phyloP scores from a whole-genome alignment of 2,113 vertebrate genomes.

The Dasypus novemcinctus region DNA sequence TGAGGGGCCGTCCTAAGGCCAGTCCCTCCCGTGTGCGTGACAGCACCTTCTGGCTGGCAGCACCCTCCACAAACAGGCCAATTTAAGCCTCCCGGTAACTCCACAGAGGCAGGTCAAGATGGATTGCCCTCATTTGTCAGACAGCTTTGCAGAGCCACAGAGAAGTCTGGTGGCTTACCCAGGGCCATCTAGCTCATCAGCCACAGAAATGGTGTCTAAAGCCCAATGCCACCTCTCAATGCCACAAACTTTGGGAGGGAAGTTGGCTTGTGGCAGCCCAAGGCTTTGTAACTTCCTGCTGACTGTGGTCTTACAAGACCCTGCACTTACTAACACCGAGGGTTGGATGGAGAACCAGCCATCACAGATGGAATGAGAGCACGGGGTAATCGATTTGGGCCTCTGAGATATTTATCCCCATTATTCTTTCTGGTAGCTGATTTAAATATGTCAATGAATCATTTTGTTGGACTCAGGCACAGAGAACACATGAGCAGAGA shows the following conservation, averaged over 20 bases:
- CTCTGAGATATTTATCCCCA: background rate
- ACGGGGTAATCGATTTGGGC: background rate
- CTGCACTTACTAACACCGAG: background rate
- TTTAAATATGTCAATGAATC: slow-evolving; percentile 38
- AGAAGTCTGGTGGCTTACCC: background rate
- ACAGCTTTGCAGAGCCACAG: background rate
- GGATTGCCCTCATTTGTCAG: background rate
- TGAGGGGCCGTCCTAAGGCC: background rate
- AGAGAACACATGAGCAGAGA: slow-evolving; percentile 13
- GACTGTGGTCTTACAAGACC: background rate
- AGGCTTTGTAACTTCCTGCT: background rate
- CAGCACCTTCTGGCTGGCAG: background rate
- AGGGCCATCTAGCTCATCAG: background rate
- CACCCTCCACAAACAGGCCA: background rate
- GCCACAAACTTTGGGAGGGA: background rate
- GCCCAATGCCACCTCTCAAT: background rate
- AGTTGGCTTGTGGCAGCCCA: background rate
- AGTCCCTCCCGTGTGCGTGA: background rate
- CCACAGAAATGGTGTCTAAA: background rate
- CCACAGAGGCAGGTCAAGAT: background rate
- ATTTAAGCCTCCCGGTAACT: background rate
- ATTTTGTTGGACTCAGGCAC: background rate
- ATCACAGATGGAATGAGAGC: background rate
- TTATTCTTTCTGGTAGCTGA: slow-evolving; percentile 26
- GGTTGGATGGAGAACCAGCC: background rate